Base-by-base conservation (phyloP, 2,797 vertebrate genomes). In the Myiothlypis coronata region DNA sequence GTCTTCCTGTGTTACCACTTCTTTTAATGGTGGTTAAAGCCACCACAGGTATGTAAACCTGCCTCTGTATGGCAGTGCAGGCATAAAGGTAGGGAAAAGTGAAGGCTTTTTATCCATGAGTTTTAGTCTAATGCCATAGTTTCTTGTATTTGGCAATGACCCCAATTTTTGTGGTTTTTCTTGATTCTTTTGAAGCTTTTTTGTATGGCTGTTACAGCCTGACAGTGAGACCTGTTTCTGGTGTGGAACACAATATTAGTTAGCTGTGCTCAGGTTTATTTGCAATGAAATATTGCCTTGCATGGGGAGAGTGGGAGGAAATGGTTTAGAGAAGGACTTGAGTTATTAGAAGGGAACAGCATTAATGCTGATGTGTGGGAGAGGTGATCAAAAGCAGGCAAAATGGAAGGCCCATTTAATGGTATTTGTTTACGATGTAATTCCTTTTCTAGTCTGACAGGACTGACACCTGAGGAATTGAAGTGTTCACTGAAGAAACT, bases 391-490 rank as follows among this genome's bases (percentile, higher is more conserved):
- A 86, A 94, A 0, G 0, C 59, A 60, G 67, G 70, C 82, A 87
- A 86, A 93, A 91, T 49, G 49, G 84, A 76, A 90, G 27, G 64
- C 64, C 44, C 7, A 4, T 56, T 34, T 83, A 44, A 27, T 72
- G 60, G 12, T 39, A 44, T 71, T 81, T 74, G 56, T 85, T 94
- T 90, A 79, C 76, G 69, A 0, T 60, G 56, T 64, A 79, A 64
- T 84, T 89, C 60, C 75, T 71, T 32, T 68, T 60, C 80, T 92
- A 63, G 87, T 88, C 83, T 90, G 83, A 75, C 91, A 83, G 83
- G 93, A 75, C 52, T 86, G 76, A 88, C 90, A 82, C 85, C 69
- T 69, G 72, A 75, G 61, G 23, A 81, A 88, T 89, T 94, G 76
- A 83, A 71, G 32, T 37, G 30, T 32, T 12, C 47, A 7, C 43